Base-by-base conservation (phyloP, 2,888 invertebrate genomes). In the Liposcelis brunnea region DNA sequence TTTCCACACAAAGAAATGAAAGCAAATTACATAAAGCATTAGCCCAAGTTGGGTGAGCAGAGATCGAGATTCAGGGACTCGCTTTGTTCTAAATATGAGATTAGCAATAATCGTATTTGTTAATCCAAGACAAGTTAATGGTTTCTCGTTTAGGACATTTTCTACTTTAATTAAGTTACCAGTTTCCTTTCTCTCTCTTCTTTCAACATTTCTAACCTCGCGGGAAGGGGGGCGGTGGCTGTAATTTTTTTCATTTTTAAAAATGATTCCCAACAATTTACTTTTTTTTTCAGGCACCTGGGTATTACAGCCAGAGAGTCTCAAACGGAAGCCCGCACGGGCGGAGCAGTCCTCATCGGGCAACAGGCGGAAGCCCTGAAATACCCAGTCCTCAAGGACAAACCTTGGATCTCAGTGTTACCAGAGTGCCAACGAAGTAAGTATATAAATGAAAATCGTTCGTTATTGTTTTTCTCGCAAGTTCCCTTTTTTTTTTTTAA, bases 351-450 rank as follows among this genome's bases (percentile, higher is more conserved):
- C 86, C 86, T 52, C 78, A 79, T 60, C 74, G 80, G 55, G 77
- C 83, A 53, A 80, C 84, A 59, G 40, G 40, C 6, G 40, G 40
- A 14, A 85, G 85, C 68, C 85, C 85, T 52, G 84, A 85, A 71
- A 85, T 85, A 66, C 85, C 86, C 59, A 86, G 85, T 69, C 86
- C 86, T 51, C 86, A 86, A 69, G 86, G 86, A 56, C 86, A 87
- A 65, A 86, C 86, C 56, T 72, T 86, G 63, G 86, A 87, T 70
- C 76, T 86, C 63, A 85, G 85, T 66, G 85, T 87, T 56, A 84
- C 81, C 72, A 83, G 85, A 84, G 40, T 16, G 19, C 40, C 40
- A 19, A 12, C 40, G n/a, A 40, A 40, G 40, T 40, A 40, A 40
- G 40, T 40, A 40, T 12, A 40, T 6, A 16, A 18, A 40, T 19